Evolutionary conservation across 2,113 vertebrate species (phyloP).

Genomic region (Haliaeetus leucogaster): DNA sequence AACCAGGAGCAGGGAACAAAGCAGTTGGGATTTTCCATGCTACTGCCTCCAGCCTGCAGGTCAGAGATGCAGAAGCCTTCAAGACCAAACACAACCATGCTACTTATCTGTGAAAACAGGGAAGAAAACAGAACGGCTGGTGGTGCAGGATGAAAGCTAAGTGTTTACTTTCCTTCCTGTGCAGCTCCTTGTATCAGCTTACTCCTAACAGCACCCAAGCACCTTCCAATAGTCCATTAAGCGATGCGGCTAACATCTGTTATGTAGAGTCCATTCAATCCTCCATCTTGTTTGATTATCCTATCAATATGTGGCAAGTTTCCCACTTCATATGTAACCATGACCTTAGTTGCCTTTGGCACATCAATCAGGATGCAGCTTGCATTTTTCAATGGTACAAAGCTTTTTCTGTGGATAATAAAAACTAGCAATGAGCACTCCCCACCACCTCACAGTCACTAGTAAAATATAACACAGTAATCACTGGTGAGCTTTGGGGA

Average conservation of each 20-base stretch:
- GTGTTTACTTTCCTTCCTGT: not conserved
- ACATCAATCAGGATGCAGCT: not conserved
- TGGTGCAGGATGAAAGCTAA: not conserved
- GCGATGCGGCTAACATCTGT: not conserved
- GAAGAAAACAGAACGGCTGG: not conserved
- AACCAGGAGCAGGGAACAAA: not conserved
- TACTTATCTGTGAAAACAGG: not conserved
- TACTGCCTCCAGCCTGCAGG: not conserved
- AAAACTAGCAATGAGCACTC: not conserved
- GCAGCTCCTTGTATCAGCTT: not conserved
- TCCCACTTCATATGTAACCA: not conserved
- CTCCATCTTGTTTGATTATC: not conserved
- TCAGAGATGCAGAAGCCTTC: not conserved
- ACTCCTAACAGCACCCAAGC: not conserved
- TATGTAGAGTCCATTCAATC: not conserved
- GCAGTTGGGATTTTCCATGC: not conserved
- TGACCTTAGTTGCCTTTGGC: conserved; percentile 10
- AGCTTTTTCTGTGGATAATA: not conserved
- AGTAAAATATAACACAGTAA: not conserved
- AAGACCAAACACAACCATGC: not conserved
- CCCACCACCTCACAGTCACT: not conserved
- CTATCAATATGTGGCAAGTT: not conserved
- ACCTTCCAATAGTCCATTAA: not conserved
- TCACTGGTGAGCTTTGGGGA: not conserved
- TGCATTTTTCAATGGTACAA: not conserved